A percentile compares a stretch with the other conserved stretches of the same genome.
Evolutionary conservation across 2,113 vertebrate genomes (phyloP).

Genomic region (Sakesphorus luctuosus): DNA sequence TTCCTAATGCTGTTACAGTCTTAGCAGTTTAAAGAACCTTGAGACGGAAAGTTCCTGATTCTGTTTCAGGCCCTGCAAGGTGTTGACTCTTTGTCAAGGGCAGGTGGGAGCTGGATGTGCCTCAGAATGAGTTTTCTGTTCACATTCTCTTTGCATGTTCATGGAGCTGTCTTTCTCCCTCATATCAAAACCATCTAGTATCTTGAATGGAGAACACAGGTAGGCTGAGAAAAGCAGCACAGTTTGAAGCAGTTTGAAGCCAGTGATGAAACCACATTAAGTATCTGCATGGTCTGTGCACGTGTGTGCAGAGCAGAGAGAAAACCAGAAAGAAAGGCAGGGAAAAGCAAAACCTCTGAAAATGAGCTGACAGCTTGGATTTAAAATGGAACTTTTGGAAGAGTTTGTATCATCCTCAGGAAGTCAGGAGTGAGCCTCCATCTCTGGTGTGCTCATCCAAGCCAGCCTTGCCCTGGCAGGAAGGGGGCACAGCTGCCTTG

Average conservation of each 20-base stretch:
- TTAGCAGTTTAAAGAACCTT: background rate
- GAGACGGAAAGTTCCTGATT: background rate
- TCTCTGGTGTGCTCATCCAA: background rate
- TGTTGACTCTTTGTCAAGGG: background rate
- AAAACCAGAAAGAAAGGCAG: background rate
- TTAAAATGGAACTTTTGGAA: background rate
- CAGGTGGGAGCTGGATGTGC: background rate
- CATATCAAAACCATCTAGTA: fast-evolving
- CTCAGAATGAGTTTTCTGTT: background rate
- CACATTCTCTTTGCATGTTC: background rate
- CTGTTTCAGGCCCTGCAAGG: background rate
- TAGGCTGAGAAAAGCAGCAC: background rate
- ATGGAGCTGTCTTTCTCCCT: background rate
- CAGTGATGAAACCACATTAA: fast-evolving
- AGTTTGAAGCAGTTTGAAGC: background rate
- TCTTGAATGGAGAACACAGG: background rate
- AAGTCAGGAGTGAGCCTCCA: background rate
- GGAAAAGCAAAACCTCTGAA: background rate
- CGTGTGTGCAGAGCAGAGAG: fast-evolving
- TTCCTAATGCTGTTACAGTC: background rate
- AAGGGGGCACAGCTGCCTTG: background rate
- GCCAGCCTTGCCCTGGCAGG: background rate
- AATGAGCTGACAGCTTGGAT: background rate
- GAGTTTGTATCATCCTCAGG: background rate
- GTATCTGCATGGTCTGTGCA: fast-evolving